Conservation (phyloP, 1,140 invertebrate genomes). For the Drosophila sp. region DNA sequence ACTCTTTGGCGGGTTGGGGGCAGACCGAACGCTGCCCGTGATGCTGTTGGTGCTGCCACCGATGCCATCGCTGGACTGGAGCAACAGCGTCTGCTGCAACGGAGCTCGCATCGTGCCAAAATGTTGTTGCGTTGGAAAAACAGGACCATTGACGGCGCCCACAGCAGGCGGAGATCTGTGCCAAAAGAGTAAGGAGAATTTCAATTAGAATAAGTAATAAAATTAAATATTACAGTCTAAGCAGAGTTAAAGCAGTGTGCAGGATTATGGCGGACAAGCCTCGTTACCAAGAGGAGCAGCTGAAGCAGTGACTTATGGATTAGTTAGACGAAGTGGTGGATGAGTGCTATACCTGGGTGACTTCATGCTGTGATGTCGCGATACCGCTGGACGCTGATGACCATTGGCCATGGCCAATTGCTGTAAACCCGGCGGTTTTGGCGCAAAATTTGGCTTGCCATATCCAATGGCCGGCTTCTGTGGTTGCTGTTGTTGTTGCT, state of each 20-base stretch:
- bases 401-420: slow-evolving; percentile 76
- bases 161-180: slow-evolving; percentile 78
- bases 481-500: background rate
- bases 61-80: slow-evolving; percentile 64
- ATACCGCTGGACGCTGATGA: slow-evolving; percentile 76
- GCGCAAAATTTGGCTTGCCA: slow-evolving; percentile 84
- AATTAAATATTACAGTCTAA: background rate
- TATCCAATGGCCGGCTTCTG: slow-evolving; percentile 72
- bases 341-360: slow-evolving; percentile 80
- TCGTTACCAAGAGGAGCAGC: slow-evolving; percentile 6
- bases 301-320: slow-evolving; percentile 19
- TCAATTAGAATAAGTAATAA: background rate
- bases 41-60: slow-evolving; percentile 64
- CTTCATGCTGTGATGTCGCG: slow-evolving; percentile 84
- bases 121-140: slow-evolving; percentile 78
- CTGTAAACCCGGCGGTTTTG: slow-evolving; percentile 82
- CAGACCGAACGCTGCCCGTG: slow-evolving; percentile 62
- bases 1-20: slow-evolving; percentile 81
- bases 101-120: slow-evolving; percentile 79
- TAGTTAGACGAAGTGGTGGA: slow-evolving; percentile 19
- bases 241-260: background rate
- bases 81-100: slow-evolving; percentile 58
- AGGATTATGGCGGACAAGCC: slow-evolving; percentile 5
- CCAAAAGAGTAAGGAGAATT: background rate
- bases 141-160: slow-evolving; percentile 59